phyloP scores from a whole-genome alignment of 2,888 invertebrate species.

The Hemistola chrysoprasaria region DNA sequence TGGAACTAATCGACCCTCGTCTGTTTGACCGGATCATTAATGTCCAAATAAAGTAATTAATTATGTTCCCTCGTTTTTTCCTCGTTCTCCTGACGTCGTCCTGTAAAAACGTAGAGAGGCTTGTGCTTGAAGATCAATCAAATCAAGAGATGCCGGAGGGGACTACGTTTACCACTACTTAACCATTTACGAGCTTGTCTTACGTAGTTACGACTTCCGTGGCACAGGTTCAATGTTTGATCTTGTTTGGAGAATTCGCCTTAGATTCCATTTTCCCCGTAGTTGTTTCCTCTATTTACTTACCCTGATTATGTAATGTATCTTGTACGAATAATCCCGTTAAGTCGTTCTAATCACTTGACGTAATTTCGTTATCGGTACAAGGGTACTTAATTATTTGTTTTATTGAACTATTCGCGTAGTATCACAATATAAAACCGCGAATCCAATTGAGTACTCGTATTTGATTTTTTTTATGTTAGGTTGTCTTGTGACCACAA shows the following conservation, averaged over 20 bases:
- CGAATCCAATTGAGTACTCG: too few species aligned
- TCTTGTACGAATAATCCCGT: conserved; percentile 17
- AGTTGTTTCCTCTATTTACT: conserved; percentile 20
- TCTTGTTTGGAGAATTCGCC: conserved; percentile 40
- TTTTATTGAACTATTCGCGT: too few species aligned
- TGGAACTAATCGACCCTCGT: conserved; percentile 71
- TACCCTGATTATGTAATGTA: conserved; percentile 21
- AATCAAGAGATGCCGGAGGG: conserved; percentile 63
- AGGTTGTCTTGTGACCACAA: too few species aligned
- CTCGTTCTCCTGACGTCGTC: conserved; percentile 67
- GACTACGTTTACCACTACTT: conserved; percentile 61
- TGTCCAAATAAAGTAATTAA: conserved; percentile 81
- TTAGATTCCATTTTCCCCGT: conserved; percentile 13
- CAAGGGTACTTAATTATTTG: conserved; percentile 1
- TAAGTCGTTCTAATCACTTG: conserved; percentile 19
- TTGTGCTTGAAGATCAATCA: conserved; percentile 72
- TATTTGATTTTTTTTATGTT: too few species aligned
- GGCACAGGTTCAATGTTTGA: conserved; percentile 51
- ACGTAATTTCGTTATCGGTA: conserved; percentile 4
- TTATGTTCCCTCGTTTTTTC: conserved; percentile 71
- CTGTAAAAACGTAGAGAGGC: conserved; percentile 68
- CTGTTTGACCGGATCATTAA: conserved; percentile 75
- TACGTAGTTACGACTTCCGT: conserved; percentile 55
- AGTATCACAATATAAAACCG: too few species aligned
- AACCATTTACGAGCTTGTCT: conserved; percentile 70